Percentiles rank a stretch among this genome's conserved stretches.
phyloP scores from a whole-genome alignment of 1,140 invertebrate genomes.

The Trinorchestia longiramus region DNA sequence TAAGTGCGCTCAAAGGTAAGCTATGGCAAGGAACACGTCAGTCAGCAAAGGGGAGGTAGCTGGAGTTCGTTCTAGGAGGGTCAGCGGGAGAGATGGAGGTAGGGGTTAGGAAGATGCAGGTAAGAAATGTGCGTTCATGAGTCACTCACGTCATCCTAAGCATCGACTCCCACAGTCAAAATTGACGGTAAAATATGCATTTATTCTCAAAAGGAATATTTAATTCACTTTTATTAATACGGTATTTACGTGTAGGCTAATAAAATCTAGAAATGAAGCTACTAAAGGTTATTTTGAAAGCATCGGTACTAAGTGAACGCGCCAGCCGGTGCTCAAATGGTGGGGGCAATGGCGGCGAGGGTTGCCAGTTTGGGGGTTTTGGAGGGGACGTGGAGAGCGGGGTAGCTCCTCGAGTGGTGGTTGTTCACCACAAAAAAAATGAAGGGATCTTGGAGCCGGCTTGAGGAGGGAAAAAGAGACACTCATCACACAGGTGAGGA shows the following conservation, averaged over 20 bases:
- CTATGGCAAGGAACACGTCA: not conserved
- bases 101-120: constrained; percentile 52
- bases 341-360: constrained; percentile 22
- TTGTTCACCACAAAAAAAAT: constrained; percentile 46
- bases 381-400: constrained; percentile 40
- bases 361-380: constrained; percentile 33
- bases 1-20: constrained; percentile 45
- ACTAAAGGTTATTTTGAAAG: not conserved
- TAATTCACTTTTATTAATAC: not conserved
- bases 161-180: not conserved
- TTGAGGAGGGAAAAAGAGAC: constrained; percentile 28
- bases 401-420: constrained; percentile 37
- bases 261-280: not conserved
- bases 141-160: not conserved
- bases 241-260: not conserved
- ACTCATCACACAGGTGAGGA: not conserved
- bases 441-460: not conserved
- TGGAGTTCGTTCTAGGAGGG: constrained; percentile 28
- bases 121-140: constrained; percentile 41
- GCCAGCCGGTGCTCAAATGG: not conserved
- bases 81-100: constrained; percentile 43
- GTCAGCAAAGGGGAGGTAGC: constrained; percentile 50
- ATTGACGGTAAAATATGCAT: not conserved
- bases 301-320: not conserved
- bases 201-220: not conserved